phyloP scores from a whole-genome alignment of 2,113 vertebrate genomes.

The Bos taurus region ARS-UCD2.0 NC_037343.1:46479501-46480000 shows the following conservation, averaged over 20 bases:
- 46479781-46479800: neutral
- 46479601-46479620: neutral
- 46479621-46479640: neutral
- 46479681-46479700: too few relatives aligned
- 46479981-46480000: neutral
- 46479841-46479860: neutral
- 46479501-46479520: neutral
- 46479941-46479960: neutral
- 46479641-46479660: neutral
- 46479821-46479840: neutral
- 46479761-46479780: neutral
- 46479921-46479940: neutral
- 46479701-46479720: neutral
- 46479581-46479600: neutral
- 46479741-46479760: too few relatives aligned
- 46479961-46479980: fast-evolving
- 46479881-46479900: neutral
- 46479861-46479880: neutral
- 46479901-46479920: neutral
- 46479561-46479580: neutral
- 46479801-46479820: neutral
- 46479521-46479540: neutral
- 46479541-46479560: neutral
- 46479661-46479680: neutral
- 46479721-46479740: neutral